Percentiles rank a stretch among this genome's conserved stretches.
These are phyloP conservation scores for Xenopus petersii DNA, from an alignment of 2,797 vertebrate genomes.

Conservation along the genomic window DNA sequence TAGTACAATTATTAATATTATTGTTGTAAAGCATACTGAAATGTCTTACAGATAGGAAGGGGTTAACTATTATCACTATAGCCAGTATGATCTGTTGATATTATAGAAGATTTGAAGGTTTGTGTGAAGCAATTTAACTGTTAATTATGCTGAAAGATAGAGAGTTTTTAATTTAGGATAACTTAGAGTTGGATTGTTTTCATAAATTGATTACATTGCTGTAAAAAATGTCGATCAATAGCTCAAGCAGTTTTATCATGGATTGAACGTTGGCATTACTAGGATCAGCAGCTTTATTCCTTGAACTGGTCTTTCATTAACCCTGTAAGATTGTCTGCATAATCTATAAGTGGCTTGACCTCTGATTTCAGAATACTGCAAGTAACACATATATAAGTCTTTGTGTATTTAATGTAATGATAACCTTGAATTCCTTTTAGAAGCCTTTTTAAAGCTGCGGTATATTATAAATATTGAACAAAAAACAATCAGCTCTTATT, in stretches of 20 bases:
- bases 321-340: slow-evolving; percentile 13
- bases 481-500: background rate
- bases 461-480: too few relatives aligned
- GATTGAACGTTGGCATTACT: slow-evolving; percentile 34
- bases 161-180: slow-evolving; percentile 30
- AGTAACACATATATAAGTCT: too few relatives aligned
- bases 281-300: slow-evolving; percentile 14
- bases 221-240: slow-evolving; percentile 44
- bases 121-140: slow-evolving; percentile 10
- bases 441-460: too few relatives aligned
- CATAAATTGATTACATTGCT: slow-evolving; percentile 38
- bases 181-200: slow-evolving; percentile 36
- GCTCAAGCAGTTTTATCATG: slow-evolving; percentile 35
- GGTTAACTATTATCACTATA: too few relatives aligned
- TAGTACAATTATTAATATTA: too few relatives aligned
- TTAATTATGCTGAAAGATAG: slow-evolving; percentile 33
- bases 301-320: slow-evolving; percentile 10
- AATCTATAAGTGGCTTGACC: too few relatives aligned
- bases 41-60: too few relatives aligned
- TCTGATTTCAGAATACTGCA: too few relatives aligned
- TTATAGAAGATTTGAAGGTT: background rate
- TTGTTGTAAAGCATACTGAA: too few relatives aligned
- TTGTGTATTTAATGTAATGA: too few relatives aligned
- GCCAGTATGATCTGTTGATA: too few relatives aligned
- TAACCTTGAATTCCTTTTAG: too few relatives aligned